Base-by-base conservation (phyloP, 2,797 vertebrate species). In the Gallinago solitaria region DNA sequence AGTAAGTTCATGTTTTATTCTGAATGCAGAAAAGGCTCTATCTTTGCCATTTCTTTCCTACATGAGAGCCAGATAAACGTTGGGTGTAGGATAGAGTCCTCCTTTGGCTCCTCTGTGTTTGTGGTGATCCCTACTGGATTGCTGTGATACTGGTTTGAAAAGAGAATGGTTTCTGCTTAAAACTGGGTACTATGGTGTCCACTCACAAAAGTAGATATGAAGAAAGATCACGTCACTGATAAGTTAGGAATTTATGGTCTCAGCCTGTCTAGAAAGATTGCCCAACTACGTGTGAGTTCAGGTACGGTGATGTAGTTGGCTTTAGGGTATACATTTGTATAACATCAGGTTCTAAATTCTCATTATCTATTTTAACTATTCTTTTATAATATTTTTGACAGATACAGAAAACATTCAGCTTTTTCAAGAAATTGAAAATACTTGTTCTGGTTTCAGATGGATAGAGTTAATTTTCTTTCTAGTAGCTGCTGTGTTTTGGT, bases 61-160 rank as follows among this genome's bases (percentile, higher is more conserved):
- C 13, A 3, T 8, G 12, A 74, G 12, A 27, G 21, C 83, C 70
- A 43, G 37, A 19, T 88, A 63, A 87, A 53, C 15, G 18, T 7
- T 27, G 43, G 24, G 11, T 57, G 4, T 35, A 47, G 45, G 10
- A 16, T 7, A 3, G 30, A 75, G 43, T 70, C 18, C 68, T 81
- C 1, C 28, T 75, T 73, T 53, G 39, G 12, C 18, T 87, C 90
- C 25, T 23, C n/a, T 71, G 54, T 75, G 57, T 90, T 56, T 71
- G 4, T 70, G 83, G 68, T 91, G 85, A 87, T 95, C 86, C 43
- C 93, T 96, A 2, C 84, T 76, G 86, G 69, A 88, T 67, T 91
- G 53, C 54, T 70, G 56, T 59, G 53, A 63, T 67, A 57, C 11
- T 84, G 67, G 32, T 73, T 14, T 0, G 37, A 74, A 47, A 78